Percentiles rank a stretch among this genome's conserved stretches.
Evolutionary conservation across 2,797 vertebrate species (phyloP).

Genomic region (Lerista edwardsae): DNA sequence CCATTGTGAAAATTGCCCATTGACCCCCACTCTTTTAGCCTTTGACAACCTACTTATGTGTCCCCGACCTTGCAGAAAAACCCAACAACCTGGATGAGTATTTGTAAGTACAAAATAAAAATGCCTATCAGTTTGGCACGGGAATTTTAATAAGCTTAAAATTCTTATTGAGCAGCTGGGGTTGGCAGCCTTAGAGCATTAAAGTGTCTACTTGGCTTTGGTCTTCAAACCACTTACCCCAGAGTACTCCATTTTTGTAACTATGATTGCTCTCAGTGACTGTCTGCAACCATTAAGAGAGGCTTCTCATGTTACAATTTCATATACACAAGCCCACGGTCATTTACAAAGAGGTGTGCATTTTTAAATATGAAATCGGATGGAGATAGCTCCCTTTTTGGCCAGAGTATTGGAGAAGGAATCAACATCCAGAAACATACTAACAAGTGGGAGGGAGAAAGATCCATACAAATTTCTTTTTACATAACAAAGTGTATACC

Average conservation of each 20-base stretch:
- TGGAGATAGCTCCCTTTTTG: neutral
- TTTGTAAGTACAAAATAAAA: neutral
- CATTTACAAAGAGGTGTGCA: conserved; percentile 1
- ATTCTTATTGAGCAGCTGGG: conserved; percentile 22
- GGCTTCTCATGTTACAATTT: conserved; percentile 38
- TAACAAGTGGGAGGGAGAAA: neutral
- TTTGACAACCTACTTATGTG: neutral
- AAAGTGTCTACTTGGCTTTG: conserved; percentile 37
- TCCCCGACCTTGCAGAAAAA: no score
- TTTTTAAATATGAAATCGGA: conserved; percentile 7
- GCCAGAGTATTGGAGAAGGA: neutral
- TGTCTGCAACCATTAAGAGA: conserved; percentile 19
- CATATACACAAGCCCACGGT: conserved; percentile 19
- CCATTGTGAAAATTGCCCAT: no score
- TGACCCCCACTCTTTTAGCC: no score
- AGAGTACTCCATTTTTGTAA: conserved; percentile 30
- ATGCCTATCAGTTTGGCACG: neutral
- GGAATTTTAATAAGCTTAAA: conserved; percentile 1
- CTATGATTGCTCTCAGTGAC: conserved; percentile 27
- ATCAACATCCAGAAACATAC: neutral
- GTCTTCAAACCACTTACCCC: conserved; percentile 34
- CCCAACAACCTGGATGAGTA: neutral
- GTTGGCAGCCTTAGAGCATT: conserved; percentile 23
- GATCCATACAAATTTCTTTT: neutral
- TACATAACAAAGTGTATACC: neutral